These are phyloP conservation scores for Limonius californicus DNA, from an alignment of 1,140 invertebrate genomes.

Conservation along the genomic window DNA sequence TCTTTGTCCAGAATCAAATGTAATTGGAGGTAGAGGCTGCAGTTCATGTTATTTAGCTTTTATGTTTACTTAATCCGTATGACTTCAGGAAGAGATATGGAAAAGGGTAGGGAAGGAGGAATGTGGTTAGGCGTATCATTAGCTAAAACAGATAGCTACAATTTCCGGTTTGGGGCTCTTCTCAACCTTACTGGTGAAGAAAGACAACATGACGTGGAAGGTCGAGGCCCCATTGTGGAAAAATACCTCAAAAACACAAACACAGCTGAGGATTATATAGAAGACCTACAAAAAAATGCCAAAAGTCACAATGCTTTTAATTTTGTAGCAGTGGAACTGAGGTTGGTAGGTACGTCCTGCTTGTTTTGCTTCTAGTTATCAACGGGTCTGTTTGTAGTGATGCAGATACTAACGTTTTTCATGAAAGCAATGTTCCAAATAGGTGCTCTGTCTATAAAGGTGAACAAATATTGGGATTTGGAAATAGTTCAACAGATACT, in stretches of 20 bases:
- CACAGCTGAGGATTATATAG: conserved; percentile 52
- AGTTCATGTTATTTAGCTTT: neutral
- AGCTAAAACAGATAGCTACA: conserved; percentile 43
- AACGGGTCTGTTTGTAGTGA: conserved; percentile 42
- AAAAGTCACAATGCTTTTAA: conserved; percentile 63
- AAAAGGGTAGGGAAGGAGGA: conserved; percentile 67
- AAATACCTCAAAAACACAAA: conserved; percentile 57
- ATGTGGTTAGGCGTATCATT: conserved; percentile 69
- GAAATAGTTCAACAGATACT: conserved; percentile 58
- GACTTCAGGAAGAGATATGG: conserved; percentile 59
- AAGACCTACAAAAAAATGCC: conserved; percentile 51
- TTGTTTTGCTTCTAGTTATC: too few relatives aligned
- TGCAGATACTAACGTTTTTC: conserved; percentile 47
- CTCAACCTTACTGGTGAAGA: conserved; percentile 64
- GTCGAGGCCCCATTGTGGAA: conserved; percentile 63
- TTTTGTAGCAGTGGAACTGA: conserved; percentile 63
- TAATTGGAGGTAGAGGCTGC: conserved; percentile 66
- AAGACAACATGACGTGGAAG: conserved; percentile 49
- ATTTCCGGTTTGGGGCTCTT: conserved; percentile 59
- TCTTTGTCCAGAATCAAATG: conserved; percentile 60
- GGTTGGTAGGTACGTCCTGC: conserved; percentile 48
- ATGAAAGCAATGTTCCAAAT: conserved; percentile 47
- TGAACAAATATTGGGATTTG: conserved; percentile 54
- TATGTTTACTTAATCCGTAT: neutral
- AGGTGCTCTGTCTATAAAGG: conserved; percentile 36